Evolutionary conservation across 2,797 vertebrate genomes (phyloP).

Genomic region (Mergus octosetaceus): DNA sequence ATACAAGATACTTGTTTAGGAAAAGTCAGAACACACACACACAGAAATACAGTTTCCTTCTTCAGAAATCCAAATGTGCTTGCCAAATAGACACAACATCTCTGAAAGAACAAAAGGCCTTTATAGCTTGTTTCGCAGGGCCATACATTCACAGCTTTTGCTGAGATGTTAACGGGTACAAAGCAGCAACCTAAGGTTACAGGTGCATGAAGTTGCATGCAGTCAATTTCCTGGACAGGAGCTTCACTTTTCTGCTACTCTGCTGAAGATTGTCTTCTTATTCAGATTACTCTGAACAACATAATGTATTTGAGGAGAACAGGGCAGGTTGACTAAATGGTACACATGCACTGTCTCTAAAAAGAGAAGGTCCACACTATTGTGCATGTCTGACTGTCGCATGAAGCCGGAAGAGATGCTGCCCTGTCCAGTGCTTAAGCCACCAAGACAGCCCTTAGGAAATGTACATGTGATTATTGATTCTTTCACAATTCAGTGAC

Average conservation of each 20-base stretch:
- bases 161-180: not conserved
- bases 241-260: not conserved
- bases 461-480: not conserved
- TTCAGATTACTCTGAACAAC: not conserved
- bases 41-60: not conserved
- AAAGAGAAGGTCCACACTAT: not conserved
- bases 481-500: not conserved
- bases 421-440: not conserved
- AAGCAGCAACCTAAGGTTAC: not conserved
- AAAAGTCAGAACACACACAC: not conserved
- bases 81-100: not conserved
- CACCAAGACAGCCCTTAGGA: not conserved
- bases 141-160: not conserved
- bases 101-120: not conserved
- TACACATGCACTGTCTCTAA: not conserved
- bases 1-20: not conserved
- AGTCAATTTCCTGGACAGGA: not conserved
- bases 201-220: not conserved
- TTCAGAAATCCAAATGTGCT: not conserved
- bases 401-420: not conserved
- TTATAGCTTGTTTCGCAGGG: not conserved
- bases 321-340: not conserved
- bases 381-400: not conserved
- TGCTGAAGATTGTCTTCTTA: not conserved
- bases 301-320: not conserved